A percentile compares a stretch with the other conserved stretches of the same genome.
Conservation (phyloP, 1,140 invertebrate species). For the Lepidurus apus region DNA sequence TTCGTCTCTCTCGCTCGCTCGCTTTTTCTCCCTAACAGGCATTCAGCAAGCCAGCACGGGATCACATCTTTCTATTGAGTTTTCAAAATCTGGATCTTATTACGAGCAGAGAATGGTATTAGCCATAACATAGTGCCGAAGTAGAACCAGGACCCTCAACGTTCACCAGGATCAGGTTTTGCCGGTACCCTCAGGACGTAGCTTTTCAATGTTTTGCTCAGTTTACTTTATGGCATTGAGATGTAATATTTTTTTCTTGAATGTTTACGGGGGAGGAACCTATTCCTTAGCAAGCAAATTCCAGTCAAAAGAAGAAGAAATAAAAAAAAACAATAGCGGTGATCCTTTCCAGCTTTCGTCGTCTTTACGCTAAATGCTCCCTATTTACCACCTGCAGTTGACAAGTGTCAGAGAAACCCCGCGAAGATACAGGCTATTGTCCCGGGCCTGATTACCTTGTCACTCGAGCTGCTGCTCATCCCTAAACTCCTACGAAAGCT, state of each 20-base stretch:
- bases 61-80: not conserved
- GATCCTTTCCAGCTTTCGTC: constrained; percentile 1
- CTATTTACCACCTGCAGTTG: constrained; percentile 12
- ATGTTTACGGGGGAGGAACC: too few species aligned
- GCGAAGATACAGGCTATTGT: not conserved
- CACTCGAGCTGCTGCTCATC: not conserved
- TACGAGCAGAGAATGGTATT: too few species aligned
- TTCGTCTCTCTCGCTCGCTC: not conserved
- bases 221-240: too few species aligned
- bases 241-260: too few species aligned
- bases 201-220: too few species aligned
- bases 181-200: too few species aligned
- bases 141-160: too few species aligned
- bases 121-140: too few species aligned
- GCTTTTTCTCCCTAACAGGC: not conserved
- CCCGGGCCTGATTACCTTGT: constrained; percentile 11
- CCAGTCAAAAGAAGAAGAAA: not conserved
- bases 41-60: not conserved
- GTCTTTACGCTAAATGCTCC: not conserved
- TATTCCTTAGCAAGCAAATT: not conserved
- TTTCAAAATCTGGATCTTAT: too few species aligned
- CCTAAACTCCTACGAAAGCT: not conserved
- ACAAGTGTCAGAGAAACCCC: constrained; percentile 4
- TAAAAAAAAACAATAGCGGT: not conserved
- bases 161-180: too few species aligned